Base-by-base conservation (phyloP, 2,888 invertebrate species). In the Plagodis pulveraria region DNA sequence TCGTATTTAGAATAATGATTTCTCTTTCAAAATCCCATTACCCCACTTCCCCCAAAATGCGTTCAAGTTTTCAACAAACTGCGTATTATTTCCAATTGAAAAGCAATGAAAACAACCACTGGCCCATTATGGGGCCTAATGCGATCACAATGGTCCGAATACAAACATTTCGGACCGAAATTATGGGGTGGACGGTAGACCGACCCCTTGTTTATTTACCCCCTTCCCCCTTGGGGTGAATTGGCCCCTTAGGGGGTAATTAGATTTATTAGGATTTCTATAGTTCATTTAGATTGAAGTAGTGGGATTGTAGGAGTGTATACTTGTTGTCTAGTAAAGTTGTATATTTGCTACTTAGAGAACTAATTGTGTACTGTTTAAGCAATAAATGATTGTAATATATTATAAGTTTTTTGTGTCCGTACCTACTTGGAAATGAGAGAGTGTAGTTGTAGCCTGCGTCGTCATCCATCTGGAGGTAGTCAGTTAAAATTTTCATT, bases 261-360 rank as follows among this genome's bases (percentile, higher is more conserved):
- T 57, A 64, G 72, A 70, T 74, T 74, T 74, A 64, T 50, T 48
- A 50, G 67, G 66, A 58, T 67, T 60, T 56, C 56, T 62, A 9
- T 48, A 54, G 62, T 57, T 67, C 50, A 50, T 60, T 55, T 9
- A 34, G 51, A 34, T 34, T 42, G 50, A 58, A 54, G 54, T 50
- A 46, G 52, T 54, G 52, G 55, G 61, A 56, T 69, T 70, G 55
- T 55, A 38, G 48, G 40, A 11, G n/a, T 49, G 32, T 38, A 22
- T 22, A 22, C 22, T 2, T 22, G 22, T 22, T 2, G 22, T 22
- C 5, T 10, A 9, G 9, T 32, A 32, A 4, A 32, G 33, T 45
- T 45, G 8, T 22, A 32, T 44, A 44, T 44, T 8, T 11, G 11
- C n/a, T 22, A 22, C 22, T 22, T 4, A 22, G 11, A 42, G 11